Base-by-base conservation (phyloP, 1,140 invertebrate species). In the Drosophila persimilis region DNA sequence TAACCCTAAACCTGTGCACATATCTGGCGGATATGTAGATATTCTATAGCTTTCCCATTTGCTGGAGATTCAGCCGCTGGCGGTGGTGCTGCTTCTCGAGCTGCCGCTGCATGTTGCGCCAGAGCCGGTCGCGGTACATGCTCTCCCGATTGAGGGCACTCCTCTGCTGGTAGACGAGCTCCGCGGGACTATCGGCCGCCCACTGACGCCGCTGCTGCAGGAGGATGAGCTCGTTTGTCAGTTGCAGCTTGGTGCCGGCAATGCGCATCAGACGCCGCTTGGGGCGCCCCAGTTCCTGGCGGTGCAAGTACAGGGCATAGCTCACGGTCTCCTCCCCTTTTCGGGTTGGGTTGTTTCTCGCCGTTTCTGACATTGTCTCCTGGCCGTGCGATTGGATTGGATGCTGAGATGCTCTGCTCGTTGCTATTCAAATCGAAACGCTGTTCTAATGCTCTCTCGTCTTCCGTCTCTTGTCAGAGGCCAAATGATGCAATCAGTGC, bases 201-300 rank as follows among this genome's bases (percentile, higher is more conserved):
- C 80, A 84, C 51, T 83, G 79, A 24, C 65, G 63, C 1, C 46
- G 62, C 51, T 59, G 70, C 53, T 59, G 46, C 13, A 43, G 59
- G 52, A 48, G 62, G 22, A 81, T 86, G 71, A 86, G 75, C 59
- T 78, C 81, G 52, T 86, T 66, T 62, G 84, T 88, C 78, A 88
- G 58, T 41, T 58, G 63, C 62, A 81, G 11, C 51, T 86, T 81
- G 65, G 83, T 86, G 59, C 31, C 58, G 48, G 61, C 71, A 22
- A 86, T 47, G 11, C 66, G 62, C 83, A 81, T 81, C 31, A 81
- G 15, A 15, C 67, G 71, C 11, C 70, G 79, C 64, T 61, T 75
- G 48, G 67, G 70, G 20, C 81, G 81, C 0, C 44, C 24, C 70
- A 86, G 29, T 53, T 88, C 83, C 66, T 54, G 50, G 8, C 71